A percentile compares a stretch with the other conserved stretches of the same genome.
phyloP scores from a whole-genome alignment of 2,113 vertebrate species.

The Sceloporus tristichus region DNA sequence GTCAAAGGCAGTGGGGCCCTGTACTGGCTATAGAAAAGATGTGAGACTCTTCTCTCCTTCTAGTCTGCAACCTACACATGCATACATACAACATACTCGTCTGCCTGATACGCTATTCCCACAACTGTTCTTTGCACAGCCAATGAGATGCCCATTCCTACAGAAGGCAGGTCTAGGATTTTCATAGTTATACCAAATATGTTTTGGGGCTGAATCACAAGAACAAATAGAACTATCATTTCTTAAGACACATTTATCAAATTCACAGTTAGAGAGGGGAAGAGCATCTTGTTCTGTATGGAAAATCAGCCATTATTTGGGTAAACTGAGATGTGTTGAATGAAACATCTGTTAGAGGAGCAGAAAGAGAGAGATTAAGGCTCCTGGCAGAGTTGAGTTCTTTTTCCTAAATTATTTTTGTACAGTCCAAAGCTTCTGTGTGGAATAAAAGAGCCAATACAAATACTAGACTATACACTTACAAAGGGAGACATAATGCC shows the following conservation, averaged over 20 bases:
- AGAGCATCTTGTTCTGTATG: accelerated
- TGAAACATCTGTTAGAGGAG: background rate
- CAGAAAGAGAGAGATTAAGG: background rate
- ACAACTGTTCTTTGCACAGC: background rate
- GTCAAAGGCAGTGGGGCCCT: background rate
- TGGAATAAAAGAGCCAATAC: background rate
- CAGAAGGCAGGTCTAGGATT: background rate
- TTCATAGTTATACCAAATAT: background rate
- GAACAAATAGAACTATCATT: background rate
- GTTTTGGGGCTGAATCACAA: background rate
- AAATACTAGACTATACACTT: background rate
- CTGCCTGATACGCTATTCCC: background rate
- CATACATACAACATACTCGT: background rate
- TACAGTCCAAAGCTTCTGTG: background rate
- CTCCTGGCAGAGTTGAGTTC: background rate
- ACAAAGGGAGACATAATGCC: background rate
- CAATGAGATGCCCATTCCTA: background rate
- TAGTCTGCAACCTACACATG: background rate
- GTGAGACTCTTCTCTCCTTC: background rate
- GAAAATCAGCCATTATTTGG: background rate
- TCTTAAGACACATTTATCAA: constrained; percentile 7
- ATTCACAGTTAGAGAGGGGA: constrained; percentile 1
- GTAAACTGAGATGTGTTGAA: accelerated
- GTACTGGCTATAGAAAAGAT: background rate
- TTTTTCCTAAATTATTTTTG: background rate